Conservation (phyloP, 2,888 invertebrate species). For the Rhagophthalmus giganteus region DNA sequence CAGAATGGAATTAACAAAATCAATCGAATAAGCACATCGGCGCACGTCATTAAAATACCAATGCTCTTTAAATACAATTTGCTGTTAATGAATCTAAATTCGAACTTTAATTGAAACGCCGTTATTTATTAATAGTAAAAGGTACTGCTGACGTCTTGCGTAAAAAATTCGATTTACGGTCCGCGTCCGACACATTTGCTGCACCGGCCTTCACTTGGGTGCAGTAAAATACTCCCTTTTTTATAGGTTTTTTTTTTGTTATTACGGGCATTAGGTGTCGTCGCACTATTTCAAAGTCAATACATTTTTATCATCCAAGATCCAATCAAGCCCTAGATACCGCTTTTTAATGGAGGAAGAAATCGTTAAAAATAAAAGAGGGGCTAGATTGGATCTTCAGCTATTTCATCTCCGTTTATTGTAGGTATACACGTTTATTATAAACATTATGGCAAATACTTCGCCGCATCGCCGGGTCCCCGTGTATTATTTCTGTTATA, state of each 20-base stretch:
- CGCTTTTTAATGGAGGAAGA: conserved; percentile 35
- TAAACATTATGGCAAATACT: conserved; percentile 33
- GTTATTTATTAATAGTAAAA: neutral
- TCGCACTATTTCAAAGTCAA: conserved; percentile 23
- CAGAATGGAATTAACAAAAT: neutral
- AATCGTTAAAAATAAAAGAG: conserved; percentile 37
- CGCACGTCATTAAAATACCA: conserved; percentile 7
- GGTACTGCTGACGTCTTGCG: too few species aligned
- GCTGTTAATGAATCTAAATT: conserved; percentile 1
- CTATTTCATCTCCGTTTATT: conserved; percentile 37
- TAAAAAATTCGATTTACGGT: too few species aligned
- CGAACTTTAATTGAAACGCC: neutral
- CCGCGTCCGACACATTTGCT: too few species aligned
- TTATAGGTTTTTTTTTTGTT: too few species aligned
- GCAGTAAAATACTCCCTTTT: too few species aligned
- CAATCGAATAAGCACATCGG: neutral
- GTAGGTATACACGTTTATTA: conserved; percentile 37
- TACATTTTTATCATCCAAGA: conserved; percentile 33
- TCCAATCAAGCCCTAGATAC: conserved; percentile 32
- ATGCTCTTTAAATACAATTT: conserved; percentile 8
- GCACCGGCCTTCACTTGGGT: too few species aligned
- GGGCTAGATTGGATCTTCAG: conserved; percentile 35
- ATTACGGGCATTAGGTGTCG: conserved; percentile 3
- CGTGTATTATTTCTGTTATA: conserved; percentile 19
- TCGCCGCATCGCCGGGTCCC: conserved; percentile 17